Conservation (phyloP, 2,113 vertebrate species). For the Diadophis punctatus region DNA sequence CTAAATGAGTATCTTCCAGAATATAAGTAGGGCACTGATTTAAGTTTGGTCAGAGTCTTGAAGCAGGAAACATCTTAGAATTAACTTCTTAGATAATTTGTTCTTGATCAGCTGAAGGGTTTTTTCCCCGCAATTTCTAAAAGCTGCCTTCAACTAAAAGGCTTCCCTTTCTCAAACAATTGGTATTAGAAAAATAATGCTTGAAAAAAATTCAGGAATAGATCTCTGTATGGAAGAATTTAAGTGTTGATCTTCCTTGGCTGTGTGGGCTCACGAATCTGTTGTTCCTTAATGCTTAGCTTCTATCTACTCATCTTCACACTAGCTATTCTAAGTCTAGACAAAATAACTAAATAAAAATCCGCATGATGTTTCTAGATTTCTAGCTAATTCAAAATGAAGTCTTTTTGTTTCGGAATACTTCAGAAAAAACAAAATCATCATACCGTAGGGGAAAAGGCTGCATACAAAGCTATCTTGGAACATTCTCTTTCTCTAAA, state of each 20-base stretch:
- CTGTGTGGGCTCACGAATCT: too few species aligned
- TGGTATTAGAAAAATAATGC: neutral
- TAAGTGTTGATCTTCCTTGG: neutral
- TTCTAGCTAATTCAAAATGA: neutral
- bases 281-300: neutral
- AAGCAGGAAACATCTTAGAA: neutral
- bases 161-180: neutral
- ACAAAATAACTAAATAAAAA: neutral
- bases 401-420: neutral
- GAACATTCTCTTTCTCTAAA: neutral
- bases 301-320: too few species aligned
- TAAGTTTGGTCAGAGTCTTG: neutral
- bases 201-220: neutral
- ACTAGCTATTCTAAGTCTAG: neutral
- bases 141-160: neutral
- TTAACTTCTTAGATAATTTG: neutral
- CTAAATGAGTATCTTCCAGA: neutral
- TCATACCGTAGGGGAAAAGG: neutral
- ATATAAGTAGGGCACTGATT: neutral
- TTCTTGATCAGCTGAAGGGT: neutral
- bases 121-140: neutral
- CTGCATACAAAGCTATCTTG: neutral
- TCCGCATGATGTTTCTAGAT: neutral
- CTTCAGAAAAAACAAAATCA: neutral
- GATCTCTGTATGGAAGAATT: neutral